These are phyloP conservation scores for Corythornis cristatus DNA, from an alignment of 2,113 vertebrate species.

Conservation along the genomic window DNA sequence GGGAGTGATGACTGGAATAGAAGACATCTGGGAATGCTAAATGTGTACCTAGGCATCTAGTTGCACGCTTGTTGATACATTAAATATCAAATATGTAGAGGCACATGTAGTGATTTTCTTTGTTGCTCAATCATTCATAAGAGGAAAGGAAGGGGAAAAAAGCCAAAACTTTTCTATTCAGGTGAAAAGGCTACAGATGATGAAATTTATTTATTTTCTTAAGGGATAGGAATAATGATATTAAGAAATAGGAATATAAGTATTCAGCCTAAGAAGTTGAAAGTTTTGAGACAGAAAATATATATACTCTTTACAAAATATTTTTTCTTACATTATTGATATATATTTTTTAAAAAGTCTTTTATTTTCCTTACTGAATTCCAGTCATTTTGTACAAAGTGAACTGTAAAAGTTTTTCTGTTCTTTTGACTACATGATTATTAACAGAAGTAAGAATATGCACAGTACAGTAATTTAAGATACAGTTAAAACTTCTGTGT, in stretches of 20 bases:
- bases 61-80: background rate
- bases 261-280: background rate
- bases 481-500: background rate
- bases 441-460: background rate
- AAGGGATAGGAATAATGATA: background rate
- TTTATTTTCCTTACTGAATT: background rate
- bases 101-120: background rate
- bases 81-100: background rate
- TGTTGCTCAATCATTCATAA: slow-evolving; percentile 38
- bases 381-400: background rate
- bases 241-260: background rate
- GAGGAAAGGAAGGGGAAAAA: background rate
- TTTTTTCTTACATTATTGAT: background rate
- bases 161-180: background rate
- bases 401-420: background rate
- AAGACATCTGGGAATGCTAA: background rate
- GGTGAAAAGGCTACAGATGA: slow-evolving; percentile 50
- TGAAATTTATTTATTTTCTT: background rate
- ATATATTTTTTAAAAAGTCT: background rate
- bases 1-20: background rate
- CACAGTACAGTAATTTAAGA: background rate
- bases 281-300: background rate
- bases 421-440: background rate
- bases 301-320: background rate
- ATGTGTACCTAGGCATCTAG: background rate